Conservation (phyloP, 64 coral and sea anemone species). For the Orbicella faveolata region DNA sequence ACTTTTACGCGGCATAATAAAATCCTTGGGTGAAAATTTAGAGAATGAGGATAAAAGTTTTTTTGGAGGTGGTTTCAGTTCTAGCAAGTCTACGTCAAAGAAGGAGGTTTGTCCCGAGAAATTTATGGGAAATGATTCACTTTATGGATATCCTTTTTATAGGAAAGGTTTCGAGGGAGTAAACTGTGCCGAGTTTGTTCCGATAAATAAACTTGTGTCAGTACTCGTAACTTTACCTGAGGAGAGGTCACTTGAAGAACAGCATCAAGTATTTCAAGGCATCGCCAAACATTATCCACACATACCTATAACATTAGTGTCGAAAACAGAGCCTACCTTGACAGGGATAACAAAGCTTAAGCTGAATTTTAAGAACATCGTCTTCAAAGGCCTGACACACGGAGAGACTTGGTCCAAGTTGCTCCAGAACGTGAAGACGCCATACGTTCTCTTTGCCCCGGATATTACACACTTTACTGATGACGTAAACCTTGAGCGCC, state of each 20-base stretch:
- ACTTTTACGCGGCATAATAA: not conserved
- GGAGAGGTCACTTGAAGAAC: constrained; percentile 3
- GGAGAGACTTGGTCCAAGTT: constrained; percentile 69
- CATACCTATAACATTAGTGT: constrained; percentile 54
- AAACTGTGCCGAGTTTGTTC: constrained; percentile 77
- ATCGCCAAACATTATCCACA: constrained; percentile 61
- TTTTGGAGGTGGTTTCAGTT: not conserved
- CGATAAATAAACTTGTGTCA: constrained; percentile 69
- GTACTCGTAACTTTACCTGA: constrained; percentile 40
- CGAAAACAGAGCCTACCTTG: not conserved
- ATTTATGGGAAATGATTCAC: constrained; percentile 73
- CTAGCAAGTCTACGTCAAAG: not conserved
- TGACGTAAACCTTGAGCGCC: constrained; percentile 76
- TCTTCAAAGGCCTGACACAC: constrained; percentile 18
- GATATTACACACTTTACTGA: constrained; percentile 86
- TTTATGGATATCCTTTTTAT: constrained; percentile 80
- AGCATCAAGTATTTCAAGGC: constrained; percentile 34
- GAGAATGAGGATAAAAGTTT: not conserved
- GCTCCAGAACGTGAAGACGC: constrained; percentile 60
- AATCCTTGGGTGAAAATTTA: not conserved
- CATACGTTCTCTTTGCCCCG: constrained; percentile 74
- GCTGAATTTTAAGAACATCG: constrained; percentile 32
- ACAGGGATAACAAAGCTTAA: constrained; percentile 35
- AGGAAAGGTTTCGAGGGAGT: constrained; percentile 75
- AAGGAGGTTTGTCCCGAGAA: constrained; percentile 92